These are phyloP conservation scores for Halocaridina rubra DNA, from an alignment of 2,888 invertebrate species.

Conservation along the genomic window DNA sequence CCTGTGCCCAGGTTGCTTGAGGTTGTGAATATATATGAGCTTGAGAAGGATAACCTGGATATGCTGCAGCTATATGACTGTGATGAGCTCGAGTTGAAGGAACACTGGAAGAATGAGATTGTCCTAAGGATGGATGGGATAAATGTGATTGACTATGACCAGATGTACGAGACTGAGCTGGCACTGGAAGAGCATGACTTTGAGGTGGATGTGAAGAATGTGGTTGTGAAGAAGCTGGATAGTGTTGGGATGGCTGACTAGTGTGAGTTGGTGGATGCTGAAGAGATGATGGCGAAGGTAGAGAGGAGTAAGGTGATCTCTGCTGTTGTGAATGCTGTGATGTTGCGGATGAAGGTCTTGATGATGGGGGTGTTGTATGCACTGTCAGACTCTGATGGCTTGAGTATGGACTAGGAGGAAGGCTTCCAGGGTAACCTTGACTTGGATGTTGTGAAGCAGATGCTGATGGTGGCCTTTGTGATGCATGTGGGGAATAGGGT, in stretches of 20 bases:
- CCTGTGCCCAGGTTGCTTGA: not conserved
- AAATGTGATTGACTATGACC: too few species aligned
- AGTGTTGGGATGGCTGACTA: not conserved
- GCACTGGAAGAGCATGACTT: not conserved
- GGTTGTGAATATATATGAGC: not conserved
- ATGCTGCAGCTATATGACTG: not conserved
- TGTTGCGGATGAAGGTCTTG: conserved; percentile 34
- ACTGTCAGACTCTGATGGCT: conserved; percentile 2
- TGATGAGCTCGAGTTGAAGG: not conserved
- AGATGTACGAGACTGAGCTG: not conserved
- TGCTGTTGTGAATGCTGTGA: not conserved
- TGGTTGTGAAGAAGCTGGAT: not conserved
- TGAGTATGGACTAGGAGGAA: conserved; percentile 51
- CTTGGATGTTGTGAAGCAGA: conserved; percentile 30
- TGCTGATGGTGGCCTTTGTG: conserved; percentile 32
- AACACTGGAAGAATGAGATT: not conserved
- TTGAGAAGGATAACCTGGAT: not conserved
- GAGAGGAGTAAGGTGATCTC: not conserved
- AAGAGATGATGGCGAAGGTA: not conserved
- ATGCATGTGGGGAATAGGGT: conserved; percentile 37
- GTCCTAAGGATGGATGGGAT: not conserved
- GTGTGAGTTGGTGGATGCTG: not conserved
- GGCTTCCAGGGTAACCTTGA: conserved; percentile 35
- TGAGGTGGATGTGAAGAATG: not conserved
- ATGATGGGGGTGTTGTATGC: conserved; percentile 32